Evolutionary conservation across 2,888 invertebrate species (phyloP).

Genomic region (Selenia dentaria): DNA sequence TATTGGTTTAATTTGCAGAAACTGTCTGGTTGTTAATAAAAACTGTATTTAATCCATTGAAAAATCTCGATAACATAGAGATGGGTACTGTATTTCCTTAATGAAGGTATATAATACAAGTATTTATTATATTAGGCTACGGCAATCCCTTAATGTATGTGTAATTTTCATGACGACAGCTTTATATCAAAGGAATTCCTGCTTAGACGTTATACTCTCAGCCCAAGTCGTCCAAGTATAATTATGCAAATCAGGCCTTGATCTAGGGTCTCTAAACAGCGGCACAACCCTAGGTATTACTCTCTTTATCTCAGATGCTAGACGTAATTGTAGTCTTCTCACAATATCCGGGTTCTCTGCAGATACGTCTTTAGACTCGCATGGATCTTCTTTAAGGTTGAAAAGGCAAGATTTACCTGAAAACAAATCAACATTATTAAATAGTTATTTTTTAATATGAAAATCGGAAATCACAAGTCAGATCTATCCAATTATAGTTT

Average conservation of each 20-base stretch:
- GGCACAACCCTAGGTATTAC: conserved; percentile 50
- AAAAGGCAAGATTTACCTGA: conserved; percentile 6
- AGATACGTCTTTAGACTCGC: conserved; percentile 61
- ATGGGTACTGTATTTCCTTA: too few species aligned
- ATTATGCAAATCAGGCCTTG: conserved; percentile 56
- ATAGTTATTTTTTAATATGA: too few species aligned
- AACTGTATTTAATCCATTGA: too few species aligned
- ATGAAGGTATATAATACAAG: too few species aligned
- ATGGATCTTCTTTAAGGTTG: conserved; percentile 55
- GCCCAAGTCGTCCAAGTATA: conserved; percentile 65
- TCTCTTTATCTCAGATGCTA: conserved; percentile 50
- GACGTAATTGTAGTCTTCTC: conserved; percentile 36
- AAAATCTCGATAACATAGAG: too few species aligned
- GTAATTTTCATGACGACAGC: too few species aligned
- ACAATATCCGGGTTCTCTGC: conserved; percentile 48
- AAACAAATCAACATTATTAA: neutral
- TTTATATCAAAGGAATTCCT: neutral
- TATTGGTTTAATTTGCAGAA: too few species aligned
- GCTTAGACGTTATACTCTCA: conserved; percentile 20
- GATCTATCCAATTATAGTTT: too few species aligned
- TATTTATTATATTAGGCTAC: too few species aligned
- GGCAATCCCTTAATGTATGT: too few species aligned
- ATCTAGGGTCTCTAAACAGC: conserved; percentile 52
- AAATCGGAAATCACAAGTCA: too few species aligned
- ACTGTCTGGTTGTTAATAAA: too few species aligned